Percentiles rank a stretch among this genome's conserved stretches.
These are phyloP conservation scores for Tinea pellionella DNA, from an alignment of 2,888 invertebrate species.

Conservation along the genomic window DNA sequence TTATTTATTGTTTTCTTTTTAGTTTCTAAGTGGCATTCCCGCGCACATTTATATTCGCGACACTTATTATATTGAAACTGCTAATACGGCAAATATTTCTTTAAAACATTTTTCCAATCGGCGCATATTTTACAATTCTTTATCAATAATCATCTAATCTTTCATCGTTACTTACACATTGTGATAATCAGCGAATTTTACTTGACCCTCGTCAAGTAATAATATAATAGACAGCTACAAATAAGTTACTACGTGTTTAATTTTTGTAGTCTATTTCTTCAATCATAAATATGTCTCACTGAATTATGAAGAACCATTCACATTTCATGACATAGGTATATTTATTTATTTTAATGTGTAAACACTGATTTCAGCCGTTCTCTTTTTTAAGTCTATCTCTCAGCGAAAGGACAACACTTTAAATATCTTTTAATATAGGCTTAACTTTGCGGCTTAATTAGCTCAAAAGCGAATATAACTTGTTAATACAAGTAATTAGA, in stretches of 20 bases:
- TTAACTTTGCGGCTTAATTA: slow-evolving; percentile 62
- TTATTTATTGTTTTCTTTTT: slow-evolving; percentile 9
- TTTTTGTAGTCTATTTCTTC: not conserved
- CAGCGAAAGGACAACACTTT: not conserved
- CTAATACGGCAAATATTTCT: slow-evolving; percentile 1
- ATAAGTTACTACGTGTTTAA: not conserved
- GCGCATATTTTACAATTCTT: too few relatives aligned
- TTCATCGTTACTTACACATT: not conserved
- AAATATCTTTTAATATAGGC: not conserved
- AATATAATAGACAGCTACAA: not conserved
- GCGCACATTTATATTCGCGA: not conserved
- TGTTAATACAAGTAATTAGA: slow-evolving; percentile 70
- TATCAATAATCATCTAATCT: too few relatives aligned
- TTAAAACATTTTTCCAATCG: not conserved
- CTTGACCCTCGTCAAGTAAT: not conserved
- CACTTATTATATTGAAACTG: not conserved
- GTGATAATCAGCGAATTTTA: not conserved
- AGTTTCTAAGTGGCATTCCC: not conserved
- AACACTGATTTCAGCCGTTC: too few relatives aligned
- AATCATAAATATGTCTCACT: too few relatives aligned
- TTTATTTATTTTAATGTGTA: too few relatives aligned
- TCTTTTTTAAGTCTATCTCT: too few relatives aligned
- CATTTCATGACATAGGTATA: too few relatives aligned
- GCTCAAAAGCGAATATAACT: slow-evolving; percentile 63
- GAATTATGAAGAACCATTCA: too few relatives aligned